A percentile compares a stretch with the other conserved stretches of the same genome.
Evolutionary conservation across 2,113 vertebrate genomes (phyloP).

Genomic region (Corythoichthys haematopterus): DNA sequence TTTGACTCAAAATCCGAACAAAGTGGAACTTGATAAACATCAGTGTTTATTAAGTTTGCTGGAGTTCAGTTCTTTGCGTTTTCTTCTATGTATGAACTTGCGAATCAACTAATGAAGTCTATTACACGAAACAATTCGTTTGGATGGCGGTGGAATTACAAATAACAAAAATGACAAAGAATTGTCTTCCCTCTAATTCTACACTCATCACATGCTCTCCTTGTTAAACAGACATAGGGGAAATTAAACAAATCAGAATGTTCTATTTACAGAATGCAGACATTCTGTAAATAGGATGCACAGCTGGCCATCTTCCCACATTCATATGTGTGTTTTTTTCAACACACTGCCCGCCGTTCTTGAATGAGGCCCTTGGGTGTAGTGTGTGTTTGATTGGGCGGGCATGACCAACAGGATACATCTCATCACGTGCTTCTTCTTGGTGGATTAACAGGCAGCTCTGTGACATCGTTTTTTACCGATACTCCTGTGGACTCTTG

Average conservation of each 20-base stretch:
- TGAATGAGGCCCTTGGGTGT: slow-evolving; percentile 35
- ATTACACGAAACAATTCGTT: no score
- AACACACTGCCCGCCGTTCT: slow-evolving; percentile 11
- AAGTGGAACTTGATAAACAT: no score
- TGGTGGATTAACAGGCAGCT: slow-evolving; percentile 64
- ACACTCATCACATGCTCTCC: background rate
- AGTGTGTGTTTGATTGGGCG: slow-evolving; percentile 49
- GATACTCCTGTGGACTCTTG: slow-evolving; percentile 58
- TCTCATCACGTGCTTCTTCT: slow-evolving; percentile 71
- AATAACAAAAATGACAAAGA: background rate
- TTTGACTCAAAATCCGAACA: no score
- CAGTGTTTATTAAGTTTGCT: no score
- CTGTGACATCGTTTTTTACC: slow-evolving; percentile 54
- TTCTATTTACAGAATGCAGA: background rate
- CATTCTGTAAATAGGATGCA: background rate
- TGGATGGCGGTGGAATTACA: background rate
- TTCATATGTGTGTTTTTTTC: slow-evolving; percentile 26
- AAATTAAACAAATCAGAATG: background rate
- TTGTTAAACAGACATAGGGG: background rate
- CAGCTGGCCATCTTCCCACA: slow-evolving; percentile 38
- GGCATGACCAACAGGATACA: slow-evolving; percentile 69
- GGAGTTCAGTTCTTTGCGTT: no score
- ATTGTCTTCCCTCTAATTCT: background rate
- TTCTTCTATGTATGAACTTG: no score
- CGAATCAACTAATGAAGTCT: no score